Base-by-base conservation (phyloP, 2,888 invertebrate genomes). In the Cephus nigrinus region DNA sequence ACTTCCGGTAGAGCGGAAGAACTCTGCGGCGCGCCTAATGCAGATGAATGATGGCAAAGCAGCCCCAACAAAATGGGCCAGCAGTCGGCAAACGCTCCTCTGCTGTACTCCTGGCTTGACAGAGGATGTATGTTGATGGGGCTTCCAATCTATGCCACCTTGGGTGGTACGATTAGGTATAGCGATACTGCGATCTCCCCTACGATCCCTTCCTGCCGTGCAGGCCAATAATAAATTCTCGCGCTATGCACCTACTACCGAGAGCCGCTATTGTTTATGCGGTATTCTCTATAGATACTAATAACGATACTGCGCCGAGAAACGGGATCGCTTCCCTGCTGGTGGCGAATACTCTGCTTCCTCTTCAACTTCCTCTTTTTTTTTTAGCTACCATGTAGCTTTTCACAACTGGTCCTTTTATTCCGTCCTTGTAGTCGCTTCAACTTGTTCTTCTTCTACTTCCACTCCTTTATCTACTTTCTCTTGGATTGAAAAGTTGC, bases 1-100 rank as follows among this genome's bases (percentile, higher is more conserved):
- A 83, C 88, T 89, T 87, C 88, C 88, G 94, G 94, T 80, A 90
- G 93, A 77, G 94, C 95, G 77, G 90, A 92, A 81, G 86, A 92
- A 69, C 92, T 89, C 89, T 76, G 84, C 84, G 74, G 84, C 87
- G 74, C 77, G 81, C 79, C 74, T 71, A 71, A 71, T 71, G 71
- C 71, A 33, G 71, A 71, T 33, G 71, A 71, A 71, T 71, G 71
- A 71, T 33, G 71, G 71, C 71, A 33, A 71, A 71, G 12, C 33
- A 33, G 71, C 71, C 71, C 32, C 71, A 33, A 71, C 71, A 71
- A 71, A 71, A 33, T 32, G 32, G 33, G 31, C 23, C 71, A 33
- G 32, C 33, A 71, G 31, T 33, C 71, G 71, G 71, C 71, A 33
- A 31, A 71, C 71, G 33, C 55, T 55, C 55, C 55, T 55, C 55